Percentiles rank a stretch among this genome's conserved stretches.
phyloP scores from a whole-genome alignment of 2,797 vertebrate species.

The Spinus olivaceus region DNA sequence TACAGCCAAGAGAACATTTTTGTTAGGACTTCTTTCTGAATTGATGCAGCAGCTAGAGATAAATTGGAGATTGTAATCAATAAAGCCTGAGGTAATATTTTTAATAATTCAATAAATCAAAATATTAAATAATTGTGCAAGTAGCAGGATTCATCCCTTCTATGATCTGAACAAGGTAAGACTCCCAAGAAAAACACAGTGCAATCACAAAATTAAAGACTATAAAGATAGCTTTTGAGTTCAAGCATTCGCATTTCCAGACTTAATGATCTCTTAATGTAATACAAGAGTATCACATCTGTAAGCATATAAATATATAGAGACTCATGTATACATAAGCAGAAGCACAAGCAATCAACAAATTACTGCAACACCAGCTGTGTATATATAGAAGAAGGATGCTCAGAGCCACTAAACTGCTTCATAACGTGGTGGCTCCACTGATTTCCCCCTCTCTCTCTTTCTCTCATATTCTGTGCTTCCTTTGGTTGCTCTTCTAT shows the following conservation, averaged over 20 bases:
- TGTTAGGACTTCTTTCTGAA: neutral
- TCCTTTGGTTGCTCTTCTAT: neutral
- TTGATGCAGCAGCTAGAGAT: neutral
- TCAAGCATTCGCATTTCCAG: neutral
- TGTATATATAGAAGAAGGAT: neutral
- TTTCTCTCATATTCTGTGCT: neutral
- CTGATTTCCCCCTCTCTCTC: neutral
- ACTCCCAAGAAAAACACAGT: neutral
- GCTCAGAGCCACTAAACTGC: neutral
- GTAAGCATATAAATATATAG: neutral
- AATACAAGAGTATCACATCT: neutral
- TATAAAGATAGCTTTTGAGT: neutral
- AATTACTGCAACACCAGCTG: neutral
- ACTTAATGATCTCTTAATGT: neutral
- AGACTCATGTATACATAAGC: neutral
- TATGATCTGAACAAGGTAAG: neutral
- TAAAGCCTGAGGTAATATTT: neutral
- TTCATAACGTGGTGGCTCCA: neutral
- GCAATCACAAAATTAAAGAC: neutral
- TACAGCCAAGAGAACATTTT: neutral
- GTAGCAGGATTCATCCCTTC: neutral
- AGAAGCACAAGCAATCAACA: constrained; percentile 29
- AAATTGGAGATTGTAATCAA: neutral
- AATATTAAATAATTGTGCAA: neutral
- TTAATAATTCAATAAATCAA: neutral